Base-by-base conservation (phyloP, 2,113 vertebrate genomes). In the Crotophaga sulcirostris region DNA sequence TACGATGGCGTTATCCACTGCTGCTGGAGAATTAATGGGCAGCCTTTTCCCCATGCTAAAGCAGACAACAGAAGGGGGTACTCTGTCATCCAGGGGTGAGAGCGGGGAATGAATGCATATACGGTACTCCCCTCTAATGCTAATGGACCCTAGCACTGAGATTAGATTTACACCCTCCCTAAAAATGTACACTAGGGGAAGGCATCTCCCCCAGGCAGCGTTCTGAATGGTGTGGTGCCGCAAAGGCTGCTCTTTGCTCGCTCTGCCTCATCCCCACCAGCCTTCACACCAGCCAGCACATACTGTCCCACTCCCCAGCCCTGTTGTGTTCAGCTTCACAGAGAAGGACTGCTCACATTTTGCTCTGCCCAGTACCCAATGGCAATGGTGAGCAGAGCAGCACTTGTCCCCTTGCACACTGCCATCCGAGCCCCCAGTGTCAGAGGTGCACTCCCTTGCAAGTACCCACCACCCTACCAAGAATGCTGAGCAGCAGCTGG, bases 81-180 rank as follows among this genome's bases (percentile, higher is more conserved):
- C 90, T 95, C 96, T 96, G 86, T 96, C 96, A 96, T 97, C 94
- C 93, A 84, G 94, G 96, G 94, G 91, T 90, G 96, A 96, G 94
- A 94, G 95, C 63, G 2, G 93, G 93, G 93, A 96, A 96, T 93
- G 89, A 96, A 93, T 94, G 94, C 96, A 92, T 40, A 96, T 92
- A 94, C 81, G 92, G 90, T 92, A 96, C 97, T 97, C 97, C 96
- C 97, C 91, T 96, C 94, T 92, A 96, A 94, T 95, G 93, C 94
- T 96, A 97, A 97, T 97, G 97, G 96, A 96, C 93, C 97, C 97
- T 97, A 87, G 96, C 96, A 96, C 72, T 42, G 81, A 96, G 95
- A 97, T 97, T 96, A 97, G 97, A 97, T 97, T 96, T 96, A 97
- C 96, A 96, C 95, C 94, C 96, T 97, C 96, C 96, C 95, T 96